Evolutionary conservation across 2,113 vertebrate genomes (phyloP).

Genomic region (Rostratula benghalensis): DNA sequence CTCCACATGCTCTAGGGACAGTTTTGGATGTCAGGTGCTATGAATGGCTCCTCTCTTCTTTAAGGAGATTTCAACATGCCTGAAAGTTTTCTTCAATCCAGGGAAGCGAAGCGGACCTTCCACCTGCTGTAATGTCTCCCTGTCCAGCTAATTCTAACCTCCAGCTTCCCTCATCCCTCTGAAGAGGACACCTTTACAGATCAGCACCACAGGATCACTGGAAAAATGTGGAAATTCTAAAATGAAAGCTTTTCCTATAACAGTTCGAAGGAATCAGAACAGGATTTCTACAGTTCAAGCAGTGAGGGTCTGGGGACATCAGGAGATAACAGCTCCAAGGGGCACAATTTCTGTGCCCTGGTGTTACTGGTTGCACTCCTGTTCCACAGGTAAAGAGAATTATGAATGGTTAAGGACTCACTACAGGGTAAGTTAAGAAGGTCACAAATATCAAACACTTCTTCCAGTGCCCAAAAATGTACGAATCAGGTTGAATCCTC

Average conservation of each 20-base stretch:
- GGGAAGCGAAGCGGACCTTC: neutral
- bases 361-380: neutral
- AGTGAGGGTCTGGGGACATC: neutral
- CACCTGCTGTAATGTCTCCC: neutral
- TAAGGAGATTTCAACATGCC: neutral
- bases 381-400: neutral
- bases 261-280: neutral
- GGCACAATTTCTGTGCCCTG: neutral
- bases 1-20: neutral
- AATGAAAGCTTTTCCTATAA: neutral
- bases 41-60: neutral
- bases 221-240: neutral
- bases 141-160: neutral
- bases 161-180: neutral
- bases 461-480: neutral
- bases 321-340: neutral
- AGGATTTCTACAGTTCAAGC: neutral
- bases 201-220: neutral
- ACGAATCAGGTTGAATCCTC: neutral
- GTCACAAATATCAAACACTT: neutral
- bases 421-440: accelerated
- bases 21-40: neutral
- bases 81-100: neutral
- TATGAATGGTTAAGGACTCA: neutral
- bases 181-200: neutral